These are phyloP conservation scores for Aphelinus atriplicis DNA, from an alignment of 1,140 invertebrate species.

Conservation along the genomic window DNA sequence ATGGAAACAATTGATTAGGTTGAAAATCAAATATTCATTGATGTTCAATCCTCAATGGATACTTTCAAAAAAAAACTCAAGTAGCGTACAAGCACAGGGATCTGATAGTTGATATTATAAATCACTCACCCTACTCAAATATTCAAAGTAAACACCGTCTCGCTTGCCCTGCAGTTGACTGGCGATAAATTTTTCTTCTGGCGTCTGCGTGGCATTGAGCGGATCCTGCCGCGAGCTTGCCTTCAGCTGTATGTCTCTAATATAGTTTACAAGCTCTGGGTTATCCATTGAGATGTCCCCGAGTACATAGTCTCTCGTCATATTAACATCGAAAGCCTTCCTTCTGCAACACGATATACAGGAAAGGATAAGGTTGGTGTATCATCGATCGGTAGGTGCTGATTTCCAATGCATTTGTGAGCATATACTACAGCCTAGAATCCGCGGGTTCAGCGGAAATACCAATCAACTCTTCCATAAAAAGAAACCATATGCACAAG, in stretches of 20 bases:
- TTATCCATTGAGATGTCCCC: slow-evolving; percentile 77
- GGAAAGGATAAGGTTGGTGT: background rate
- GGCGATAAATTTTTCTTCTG: slow-evolving; percentile 64
- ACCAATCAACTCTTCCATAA: too few relatives aligned
- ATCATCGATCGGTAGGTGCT: background rate
- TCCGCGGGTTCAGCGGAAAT: too few relatives aligned
- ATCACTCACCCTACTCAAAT: slow-evolving; percentile 63
- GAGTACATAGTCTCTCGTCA: slow-evolving; percentile 80
- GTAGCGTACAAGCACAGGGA: too few relatives aligned
- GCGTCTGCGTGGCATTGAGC: slow-evolving; percentile 58
- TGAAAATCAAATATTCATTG: too few relatives aligned
- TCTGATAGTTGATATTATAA: too few relatives aligned
- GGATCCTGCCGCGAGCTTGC: slow-evolving; percentile 60
- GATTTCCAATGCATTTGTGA: too few relatives aligned
- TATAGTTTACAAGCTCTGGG: slow-evolving; percentile 76
- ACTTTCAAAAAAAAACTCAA: too few relatives aligned
- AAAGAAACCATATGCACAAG: too few relatives aligned
- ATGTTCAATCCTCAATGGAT: too few relatives aligned
- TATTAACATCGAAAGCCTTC: slow-evolving; percentile 68
- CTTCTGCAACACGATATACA: slow-evolving; percentile 51
- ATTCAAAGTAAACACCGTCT: slow-evolving; percentile 67
- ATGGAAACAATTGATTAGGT: too few relatives aligned
- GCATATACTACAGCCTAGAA: too few relatives aligned
- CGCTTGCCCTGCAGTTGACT: slow-evolving; percentile 63
- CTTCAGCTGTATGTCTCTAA: slow-evolving; percentile 72